Evolutionary conservation across 2,888 invertebrate genomes (phyloP), one percentile per base, ranked within the genome.

Genomic region (Aleiodes leptofemur): DNA sequence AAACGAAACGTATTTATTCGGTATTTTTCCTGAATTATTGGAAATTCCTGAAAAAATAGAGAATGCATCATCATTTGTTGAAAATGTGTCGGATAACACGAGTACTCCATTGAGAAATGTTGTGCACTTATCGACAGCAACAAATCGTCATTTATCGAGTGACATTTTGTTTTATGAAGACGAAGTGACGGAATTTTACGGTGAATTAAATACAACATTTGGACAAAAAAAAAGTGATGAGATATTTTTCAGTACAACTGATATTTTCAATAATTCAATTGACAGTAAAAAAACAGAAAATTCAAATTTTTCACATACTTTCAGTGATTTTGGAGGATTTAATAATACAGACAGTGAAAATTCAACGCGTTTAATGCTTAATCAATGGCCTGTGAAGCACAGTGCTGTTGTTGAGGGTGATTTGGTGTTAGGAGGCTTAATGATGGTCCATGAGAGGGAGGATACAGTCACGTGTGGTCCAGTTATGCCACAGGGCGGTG

Each of bases 361-460:
- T 71, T 80, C 86, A n/a, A 86, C 86, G 31, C 85, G 86, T 64
- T 86, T 86, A 72, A 75, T 79, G 56, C 77, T 76, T 64, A 83
- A 85, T 76, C 91, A 90, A 82, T 95, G 95, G 96, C 95, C 96
- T 0, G 93, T 95, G 43, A 96, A 95, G 87, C 93, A 93, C 81
- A 94, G 95, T 79, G 95, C 96, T 1, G 93, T 94, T n/a, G 92
- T 96, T 7, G 95, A 95, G 82, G 97, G 97, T 0, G 94, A 96
- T 86, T 91, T 97, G 77, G 92, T 96, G 38, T 91, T 97, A 29
- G 97, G 97, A 2, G 97, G 96, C 0, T 92, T 97, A 66, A 97
- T 97, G 96, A 97, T 97, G 97, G 96, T 97, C 13, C 97, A 97
- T 89, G 95, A 96, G 76, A 91, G 97, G 29, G 95, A 95, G 82